Evolutionary conservation across 2,888 invertebrate species (phyloP), one percentile per base, ranked within the genome.

Genomic region (Dermolepida albohirtum): DNA sequence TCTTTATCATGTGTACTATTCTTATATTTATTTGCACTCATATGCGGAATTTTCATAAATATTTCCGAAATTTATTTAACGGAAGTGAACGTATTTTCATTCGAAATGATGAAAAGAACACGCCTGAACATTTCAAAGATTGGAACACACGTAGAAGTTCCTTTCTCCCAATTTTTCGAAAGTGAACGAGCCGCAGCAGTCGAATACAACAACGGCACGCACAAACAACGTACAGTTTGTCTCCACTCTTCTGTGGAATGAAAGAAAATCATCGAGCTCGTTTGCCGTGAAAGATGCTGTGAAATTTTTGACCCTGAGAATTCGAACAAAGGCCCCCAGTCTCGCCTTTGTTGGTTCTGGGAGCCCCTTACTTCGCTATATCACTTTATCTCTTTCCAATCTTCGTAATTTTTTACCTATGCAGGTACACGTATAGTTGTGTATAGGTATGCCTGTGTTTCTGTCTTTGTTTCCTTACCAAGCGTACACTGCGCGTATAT

Each of bases 131-230:
- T 34, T 34, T 6, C 10, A 10, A 10, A 34, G 34, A 34, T 7
- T 34, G 34, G 34, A 8, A 34, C 34, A 5, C 10, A 10, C 6
- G 34, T 34, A 17, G 27, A 50, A 17, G n/a, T 50, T 27, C 78
- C 78, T 57, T 74, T 76, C 67, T 73, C 76, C n/a, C 62, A 72
- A 75, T 72, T 77, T 78, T 66, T 72, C 16, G 12, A 22, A n/a
- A 27, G 47, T 44, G 14, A 44, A 16, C 47, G n/a, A 11, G 47
- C 5, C 1, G 47, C 11, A 12, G 47, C n/a, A 16, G 7, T 8
- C 1, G 14, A 44, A 6, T 34, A 34, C 10, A 44, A 44, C 34
- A 34, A 34, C 34, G 34, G 5, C 22, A n/a, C 50, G 50, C n/a
- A 50, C 22, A 50, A 50, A 50, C 17, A 50, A 7, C 50, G n/a